Evolutionary conservation across 2,797 vertebrate genomes (phyloP).

Genomic region (Coracias cyanogaster): DNA sequence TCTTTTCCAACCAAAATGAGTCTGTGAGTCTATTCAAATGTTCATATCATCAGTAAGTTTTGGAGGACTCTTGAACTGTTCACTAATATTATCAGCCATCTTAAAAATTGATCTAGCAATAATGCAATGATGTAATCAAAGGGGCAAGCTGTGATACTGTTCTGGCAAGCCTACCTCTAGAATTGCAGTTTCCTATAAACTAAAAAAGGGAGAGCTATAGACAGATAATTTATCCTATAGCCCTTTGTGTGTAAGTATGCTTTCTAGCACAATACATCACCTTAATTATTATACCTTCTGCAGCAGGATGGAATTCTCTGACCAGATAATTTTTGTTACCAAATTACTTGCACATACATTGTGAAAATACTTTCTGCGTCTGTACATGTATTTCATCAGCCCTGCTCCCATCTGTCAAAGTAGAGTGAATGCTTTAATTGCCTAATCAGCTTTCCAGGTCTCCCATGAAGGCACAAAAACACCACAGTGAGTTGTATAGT

Average conservation of each 20-base stretch:
- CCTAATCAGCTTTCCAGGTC: background rate
- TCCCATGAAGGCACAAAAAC: background rate
- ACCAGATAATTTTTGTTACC: background rate
- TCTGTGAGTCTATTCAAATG: too few species aligned
- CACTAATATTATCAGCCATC: background rate
- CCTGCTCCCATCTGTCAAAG: background rate
- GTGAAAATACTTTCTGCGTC: background rate
- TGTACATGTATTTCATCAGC: background rate
- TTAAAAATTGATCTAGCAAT: background rate
- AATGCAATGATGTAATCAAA: background rate
- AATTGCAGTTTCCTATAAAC: background rate
- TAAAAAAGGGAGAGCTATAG: background rate
- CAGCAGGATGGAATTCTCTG: slow-evolving; percentile 7
- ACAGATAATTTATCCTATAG: background rate
- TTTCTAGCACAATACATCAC: background rate
- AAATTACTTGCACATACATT: background rate
- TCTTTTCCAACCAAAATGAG: too few species aligned
- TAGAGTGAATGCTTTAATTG: slow-evolving; percentile 9
- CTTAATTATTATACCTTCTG: slow-evolving; percentile 18
- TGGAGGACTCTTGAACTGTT: background rate
- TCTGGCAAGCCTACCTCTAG: background rate
- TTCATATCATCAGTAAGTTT: background rate
- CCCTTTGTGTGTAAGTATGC: background rate
- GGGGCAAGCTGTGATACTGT: background rate
- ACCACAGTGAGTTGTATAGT: background rate